Evolutionary conservation across 2,797 vertebrate genomes (phyloP), one percentile per base, ranked within the genome.

Genomic region (Peromyscus attwateri): DNA sequence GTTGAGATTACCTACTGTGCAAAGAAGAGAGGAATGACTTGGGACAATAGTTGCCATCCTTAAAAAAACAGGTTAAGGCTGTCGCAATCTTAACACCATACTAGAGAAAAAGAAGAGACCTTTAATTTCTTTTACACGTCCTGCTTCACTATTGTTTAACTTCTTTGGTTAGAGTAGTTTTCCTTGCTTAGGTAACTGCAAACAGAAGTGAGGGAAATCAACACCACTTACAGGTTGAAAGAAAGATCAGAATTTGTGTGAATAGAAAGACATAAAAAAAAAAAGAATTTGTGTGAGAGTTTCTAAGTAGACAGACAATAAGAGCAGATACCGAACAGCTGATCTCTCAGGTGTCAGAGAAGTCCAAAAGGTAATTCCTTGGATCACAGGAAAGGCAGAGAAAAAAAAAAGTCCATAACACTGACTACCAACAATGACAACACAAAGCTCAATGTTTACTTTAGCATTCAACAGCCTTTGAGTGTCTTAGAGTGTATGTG

Each of bases 11-110:
- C 57, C 12, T 75, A 27, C 19, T 87, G 27, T 19, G 5, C 29
- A 82, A 95, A 12, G 21, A 89, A 64, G 49, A 91, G 55, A 94
- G 37, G 91, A 83, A 77, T 34, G 29, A 75, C 87, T 91, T 43
- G 73, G 66, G 60, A 55, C 40, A 92, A 89, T 84, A 12, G 21
- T 64, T 25, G 37, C 55, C 29, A 77, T 10, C 84, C 21, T 40
- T 92, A n/a, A 92, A 95, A 52, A 95, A 90, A 89, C 1, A 46
- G 37, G 84, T 52, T n/a, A 43, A 64, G 49, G 70, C 80, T 87
- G 31, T 14, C 64, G 27, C 9, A 34, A 55, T 87, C 82, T n/a
- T 21, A 87, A 66, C 85, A 75, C 46, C 12, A 75, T 19, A 87
- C 29, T 12, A 88, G 73, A 88, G 52, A 14, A 4, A 89, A 40